Percentiles rank a stretch among this genome's conserved stretches.
Conservation (phyloP, 1,140 invertebrate species). For the Bombus waltoni region DNA sequence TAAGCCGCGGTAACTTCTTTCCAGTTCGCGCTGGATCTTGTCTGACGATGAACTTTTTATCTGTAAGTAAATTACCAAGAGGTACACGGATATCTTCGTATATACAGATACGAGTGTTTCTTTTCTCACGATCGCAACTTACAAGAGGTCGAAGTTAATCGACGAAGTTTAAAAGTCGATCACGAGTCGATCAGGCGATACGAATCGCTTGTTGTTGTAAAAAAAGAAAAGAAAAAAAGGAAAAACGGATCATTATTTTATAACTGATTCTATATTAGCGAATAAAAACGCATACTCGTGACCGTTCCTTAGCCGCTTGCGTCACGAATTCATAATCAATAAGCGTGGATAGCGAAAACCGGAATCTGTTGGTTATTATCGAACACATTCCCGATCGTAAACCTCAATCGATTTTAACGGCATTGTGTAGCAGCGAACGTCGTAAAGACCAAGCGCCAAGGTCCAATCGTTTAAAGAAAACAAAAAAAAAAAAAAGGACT, state of each 20-base stretch:
- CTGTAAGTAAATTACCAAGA: not conserved
- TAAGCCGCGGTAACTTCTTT: conserved; percentile 9
- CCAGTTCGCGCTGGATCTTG: conserved; percentile 42
- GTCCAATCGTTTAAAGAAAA: not conserved
- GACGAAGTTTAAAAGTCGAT: not conserved
- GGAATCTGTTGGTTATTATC: conserved; percentile 44
- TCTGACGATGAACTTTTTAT: not conserved
- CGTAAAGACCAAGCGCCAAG: not conserved
- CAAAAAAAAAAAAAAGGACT: no score
- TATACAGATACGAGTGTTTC: not conserved
- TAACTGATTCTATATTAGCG: not conserved
- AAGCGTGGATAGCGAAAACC: conserved; percentile 29
- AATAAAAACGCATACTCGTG: not conserved
- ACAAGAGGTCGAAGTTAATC: not conserved
- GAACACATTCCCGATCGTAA: conserved; percentile 6
- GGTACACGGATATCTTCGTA: not conserved
- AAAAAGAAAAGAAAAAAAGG: not conserved
- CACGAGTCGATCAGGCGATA: no score
- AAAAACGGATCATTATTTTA: not conserved
- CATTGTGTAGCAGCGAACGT: not conserved
- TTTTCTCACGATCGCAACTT: not conserved
- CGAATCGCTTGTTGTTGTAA: not conserved
- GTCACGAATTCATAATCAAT: conserved; percentile 8
- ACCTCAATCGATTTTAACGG: not conserved
- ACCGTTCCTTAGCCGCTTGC: not conserved